A percentile compares a stretch with the other conserved stretches of the same genome.
These are phyloP conservation scores for Kryptopterus vitreolus DNA, from an alignment of 2,797 vertebrate genomes.

Conservation along the genomic window DNA sequence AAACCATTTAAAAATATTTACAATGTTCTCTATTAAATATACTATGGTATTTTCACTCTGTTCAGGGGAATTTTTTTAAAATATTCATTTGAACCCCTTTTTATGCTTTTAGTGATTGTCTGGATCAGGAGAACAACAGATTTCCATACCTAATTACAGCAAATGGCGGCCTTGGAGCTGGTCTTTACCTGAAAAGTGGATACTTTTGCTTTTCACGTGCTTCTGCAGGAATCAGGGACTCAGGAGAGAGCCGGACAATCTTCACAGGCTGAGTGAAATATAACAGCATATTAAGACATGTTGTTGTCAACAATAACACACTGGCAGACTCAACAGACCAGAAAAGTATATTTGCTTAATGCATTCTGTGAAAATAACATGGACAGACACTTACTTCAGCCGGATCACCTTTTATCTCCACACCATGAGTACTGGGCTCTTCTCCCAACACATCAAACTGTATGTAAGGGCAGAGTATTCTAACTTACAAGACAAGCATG, in stretches of 20 bases:
- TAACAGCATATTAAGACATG: not conserved
- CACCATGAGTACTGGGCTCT: slow-evolving; percentile 49
- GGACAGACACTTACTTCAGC: slow-evolving; percentile 51
- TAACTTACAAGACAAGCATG: not conserved
- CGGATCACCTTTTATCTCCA: slow-evolving; percentile 65
- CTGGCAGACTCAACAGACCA: not conserved
- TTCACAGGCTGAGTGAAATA: slow-evolving; percentile 55
- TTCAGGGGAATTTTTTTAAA: not conserved
- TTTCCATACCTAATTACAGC: too few relatives aligned
- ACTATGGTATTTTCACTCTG: not conserved
- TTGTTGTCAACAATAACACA: not conserved
- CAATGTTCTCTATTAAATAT: not conserved
- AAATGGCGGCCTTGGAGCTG: not conserved
- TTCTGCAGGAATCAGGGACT: slow-evolving; percentile 80
- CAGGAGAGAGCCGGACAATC: slow-evolving; percentile 79
- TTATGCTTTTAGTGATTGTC: not conserved
- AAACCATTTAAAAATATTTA: not conserved
- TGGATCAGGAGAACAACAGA: not conserved
- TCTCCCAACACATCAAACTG: slow-evolving; percentile 75
- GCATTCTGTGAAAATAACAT: not conserved
- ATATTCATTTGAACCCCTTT: not conserved
- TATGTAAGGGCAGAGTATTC: not conserved
- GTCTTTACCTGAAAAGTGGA: slow-evolving; percentile 82
- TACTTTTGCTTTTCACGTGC: slow-evolving; percentile 78
- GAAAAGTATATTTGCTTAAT: not conserved